Conservation (phyloP, 2,113 vertebrate species). For the Plotosus lineatus region DNA sequence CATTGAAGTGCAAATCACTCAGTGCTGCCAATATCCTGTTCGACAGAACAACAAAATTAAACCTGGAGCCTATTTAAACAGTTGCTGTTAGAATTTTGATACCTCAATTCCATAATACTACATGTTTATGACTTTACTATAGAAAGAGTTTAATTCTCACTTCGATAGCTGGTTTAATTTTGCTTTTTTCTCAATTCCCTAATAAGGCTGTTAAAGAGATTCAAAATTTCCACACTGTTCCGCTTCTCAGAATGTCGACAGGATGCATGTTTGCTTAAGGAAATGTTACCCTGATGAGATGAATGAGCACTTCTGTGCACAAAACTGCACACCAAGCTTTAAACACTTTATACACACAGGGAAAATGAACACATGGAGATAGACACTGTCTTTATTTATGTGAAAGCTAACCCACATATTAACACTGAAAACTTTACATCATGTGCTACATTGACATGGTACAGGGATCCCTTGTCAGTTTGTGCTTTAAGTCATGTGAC, state of each 20-base stretch:
- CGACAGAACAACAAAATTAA: neutral
- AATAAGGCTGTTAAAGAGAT: slow-evolving; percentile 12
- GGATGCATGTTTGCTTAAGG: neutral
- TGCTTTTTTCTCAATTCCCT: neutral
- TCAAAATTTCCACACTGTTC: neutral
- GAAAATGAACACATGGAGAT: neutral
- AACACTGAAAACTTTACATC: neutral
- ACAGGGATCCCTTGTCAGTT: too few species aligned
- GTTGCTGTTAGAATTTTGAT: neutral
- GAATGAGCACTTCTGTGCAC: neutral
- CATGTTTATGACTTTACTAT: neutral
- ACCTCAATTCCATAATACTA: neutral
- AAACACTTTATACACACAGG: neutral
- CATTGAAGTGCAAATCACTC: neutral
- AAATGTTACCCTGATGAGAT: slow-evolving; percentile 10
- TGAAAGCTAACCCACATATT: neutral
- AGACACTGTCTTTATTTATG: slow-evolving; percentile 10
- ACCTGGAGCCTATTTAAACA: neutral
- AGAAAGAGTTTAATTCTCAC: neutral
- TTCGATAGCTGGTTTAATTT: neutral
- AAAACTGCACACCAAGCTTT: slow-evolving; percentile 19
- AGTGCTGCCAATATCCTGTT: neutral
- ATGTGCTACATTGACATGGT: neutral
- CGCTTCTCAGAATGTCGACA: slow-evolving; percentile 1
- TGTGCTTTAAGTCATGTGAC: too few species aligned